phyloP scores from a whole-genome alignment of 1,140 invertebrate genomes.

The Gerris buenoi region DNA sequence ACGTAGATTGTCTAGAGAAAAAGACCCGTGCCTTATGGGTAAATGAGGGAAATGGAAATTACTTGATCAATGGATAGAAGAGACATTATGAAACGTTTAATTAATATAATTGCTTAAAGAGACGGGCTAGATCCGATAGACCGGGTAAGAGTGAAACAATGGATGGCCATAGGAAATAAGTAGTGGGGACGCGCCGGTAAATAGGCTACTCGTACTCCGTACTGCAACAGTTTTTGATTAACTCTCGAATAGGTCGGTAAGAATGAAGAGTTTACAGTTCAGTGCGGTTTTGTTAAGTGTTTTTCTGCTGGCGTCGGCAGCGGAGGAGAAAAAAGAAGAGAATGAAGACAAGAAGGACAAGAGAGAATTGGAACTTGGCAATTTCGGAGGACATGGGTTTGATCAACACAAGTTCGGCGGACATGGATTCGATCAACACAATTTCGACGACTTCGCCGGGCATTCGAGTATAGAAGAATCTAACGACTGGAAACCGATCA shows the following conservation, averaged over 20 bases:
- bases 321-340: background rate
- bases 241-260: too few relatives aligned
- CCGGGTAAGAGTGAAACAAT: background rate
- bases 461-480: background rate
- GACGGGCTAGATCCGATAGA: background rate
- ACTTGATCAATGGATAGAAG: too few relatives aligned
- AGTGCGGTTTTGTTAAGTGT: background rate
- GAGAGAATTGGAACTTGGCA: background rate
- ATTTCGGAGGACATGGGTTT: background rate
- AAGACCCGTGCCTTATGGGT: too few relatives aligned
- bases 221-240: background rate
- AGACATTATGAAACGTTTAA: background rate
- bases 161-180: background rate
- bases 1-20: too few relatives aligned
- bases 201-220: background rate
- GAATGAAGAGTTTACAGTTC: background rate
- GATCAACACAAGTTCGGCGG: too few relatives aligned
- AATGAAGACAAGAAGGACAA: constrained; percentile 1
- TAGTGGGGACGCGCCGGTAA: background rate
- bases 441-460: background rate
- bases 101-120: background rate
- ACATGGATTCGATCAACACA: background rate
- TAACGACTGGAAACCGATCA: constrained; percentile 10
- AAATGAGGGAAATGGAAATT: too few relatives aligned
- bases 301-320: background rate